Evolutionary conservation across 2,113 vertebrate species (phyloP).

Genomic region (Cavia porcellus): DNA sequence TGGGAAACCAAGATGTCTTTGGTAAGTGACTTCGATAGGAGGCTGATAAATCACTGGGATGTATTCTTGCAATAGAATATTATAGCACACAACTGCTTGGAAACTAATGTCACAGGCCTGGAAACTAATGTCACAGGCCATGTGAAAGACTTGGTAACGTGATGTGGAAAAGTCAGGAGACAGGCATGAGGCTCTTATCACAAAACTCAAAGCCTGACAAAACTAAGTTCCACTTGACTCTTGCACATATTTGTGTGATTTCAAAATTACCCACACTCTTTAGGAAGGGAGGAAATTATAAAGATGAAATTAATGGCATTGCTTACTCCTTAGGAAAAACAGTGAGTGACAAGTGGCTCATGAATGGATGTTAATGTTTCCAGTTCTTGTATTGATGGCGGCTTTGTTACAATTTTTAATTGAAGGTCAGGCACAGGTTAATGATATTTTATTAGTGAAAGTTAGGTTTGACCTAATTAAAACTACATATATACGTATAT

Average conservation of each 20-base stretch:
- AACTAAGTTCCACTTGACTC: neutral
- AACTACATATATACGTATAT: neutral
- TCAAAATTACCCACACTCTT: neutral
- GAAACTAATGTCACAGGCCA: neutral
- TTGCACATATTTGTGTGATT: neutral
- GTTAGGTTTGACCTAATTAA: neutral
- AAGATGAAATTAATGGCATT: neutral
- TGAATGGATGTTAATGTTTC: neutral
- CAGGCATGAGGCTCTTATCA: neutral
- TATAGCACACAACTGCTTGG: neutral
- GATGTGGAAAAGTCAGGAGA: neutral
- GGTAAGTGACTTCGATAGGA: neutral
- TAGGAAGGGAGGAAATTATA: neutral
- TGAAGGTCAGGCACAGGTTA: neutral
- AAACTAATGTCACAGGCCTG: neutral
- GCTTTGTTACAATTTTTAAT: conserved; percentile 17
- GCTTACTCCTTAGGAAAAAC: neutral
- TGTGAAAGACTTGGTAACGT: neutral
- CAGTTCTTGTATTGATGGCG: neutral
- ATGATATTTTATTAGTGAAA: neutral
- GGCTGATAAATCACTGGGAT: neutral
- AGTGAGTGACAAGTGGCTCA: neutral
- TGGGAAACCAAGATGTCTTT: neutral
- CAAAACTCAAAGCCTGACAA: neutral
- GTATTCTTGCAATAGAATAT: neutral